phyloP scores from a whole-genome alignment of 1,140 invertebrate species.

The Drosophila miranda region DNA sequence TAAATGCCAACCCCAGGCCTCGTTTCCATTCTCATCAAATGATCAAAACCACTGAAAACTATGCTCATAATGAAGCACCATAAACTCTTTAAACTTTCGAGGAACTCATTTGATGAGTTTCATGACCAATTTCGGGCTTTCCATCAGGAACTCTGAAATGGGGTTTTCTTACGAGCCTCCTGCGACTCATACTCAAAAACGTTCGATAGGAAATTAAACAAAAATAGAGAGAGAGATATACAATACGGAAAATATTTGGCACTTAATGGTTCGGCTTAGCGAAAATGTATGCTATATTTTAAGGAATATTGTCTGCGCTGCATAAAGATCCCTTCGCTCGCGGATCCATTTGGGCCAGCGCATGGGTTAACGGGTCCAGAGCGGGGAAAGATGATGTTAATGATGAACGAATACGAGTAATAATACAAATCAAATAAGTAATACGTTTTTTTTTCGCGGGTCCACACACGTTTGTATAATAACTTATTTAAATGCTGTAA shows the following conservation, averaged over 20 bases:
- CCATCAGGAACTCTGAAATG: background rate
- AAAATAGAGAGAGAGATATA: constrained; percentile 1
- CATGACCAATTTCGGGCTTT: constrained; percentile 3
- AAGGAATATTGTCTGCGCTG: constrained; percentile 2
- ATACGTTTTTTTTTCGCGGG: constrained; percentile 11
- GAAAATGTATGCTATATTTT: constrained; percentile 10
- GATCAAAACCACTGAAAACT: background rate
- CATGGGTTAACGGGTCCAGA: constrained; percentile 8
- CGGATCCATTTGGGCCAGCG: background rate
- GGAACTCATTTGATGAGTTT: constrained; percentile 45
- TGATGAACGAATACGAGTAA: constrained; percentile 8
- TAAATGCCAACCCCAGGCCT: too few species aligned
- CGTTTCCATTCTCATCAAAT: background rate
- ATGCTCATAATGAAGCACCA: too few species aligned
- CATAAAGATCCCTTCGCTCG: background rate
- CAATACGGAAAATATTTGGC: constrained; percentile 3
- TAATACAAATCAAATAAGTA: constrained; percentile 4
- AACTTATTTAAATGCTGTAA: constrained; percentile 42
- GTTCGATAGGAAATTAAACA: constrained; percentile 15
- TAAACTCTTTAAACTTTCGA: constrained; percentile 8
- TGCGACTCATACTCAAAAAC: constrained; percentile 32
- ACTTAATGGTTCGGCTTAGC: constrained; percentile 30
- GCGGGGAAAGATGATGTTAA: constrained; percentile 5
- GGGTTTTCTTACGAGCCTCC: constrained; percentile 20
- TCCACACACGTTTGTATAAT: constrained; percentile 48